Evolutionary conservation across 2,888 invertebrate species (phyloP), one percentile per base, ranked within the genome.

Genomic region (Willowsia nigromaculata): DNA sequence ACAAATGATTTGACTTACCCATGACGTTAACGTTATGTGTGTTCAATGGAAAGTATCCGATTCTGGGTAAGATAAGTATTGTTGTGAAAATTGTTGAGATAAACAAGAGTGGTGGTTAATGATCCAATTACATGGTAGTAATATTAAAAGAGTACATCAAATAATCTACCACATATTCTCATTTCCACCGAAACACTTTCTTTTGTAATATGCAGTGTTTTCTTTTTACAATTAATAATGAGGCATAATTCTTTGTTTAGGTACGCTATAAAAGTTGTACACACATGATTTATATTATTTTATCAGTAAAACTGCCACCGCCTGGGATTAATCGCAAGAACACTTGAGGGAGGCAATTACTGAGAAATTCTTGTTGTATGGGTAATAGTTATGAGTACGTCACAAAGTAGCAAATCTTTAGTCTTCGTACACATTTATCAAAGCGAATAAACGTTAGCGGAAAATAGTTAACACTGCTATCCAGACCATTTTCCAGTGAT

Each of bases 1-100:
- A 59, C 27, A 62, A 62, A 30, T 62, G 62, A 33, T 62, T 62
- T 33, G 25, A 33, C 62, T 62, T 62, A 62, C 62, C 62, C 43
- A 43, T 43, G 33, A 62, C n/a, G n/a, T n/a, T n/a, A n/a, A n/a
- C n/a, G n/a, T n/a, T n/a, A n/a, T n/a, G n/a, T n/a, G n/a, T 62
- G 62, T 2, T 62, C 33, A 62, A n/a, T 33, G 18, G 62, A 62
- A 62, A 33, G 62, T 30, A 56, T 62, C 62, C 62, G 62, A 62
- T 62, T 62, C 18, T 62, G 2, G 62, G 62, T 33, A 33, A 33
- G 62, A 62, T 59, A 62, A 62, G n/a, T n/a, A 30, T n/a, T n/a
- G 62, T n/a, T 62, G 30, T 13, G 22, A n/a, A n/a, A n/a, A n/a
- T 25, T 59, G 59, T 59, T 11, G 25, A 25, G 1, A 59, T 59